These are phyloP conservation scores for Macroglossus sobrinus DNA, from an alignment of 2,113 vertebrate genomes.

Conservation along the genomic window DNA sequence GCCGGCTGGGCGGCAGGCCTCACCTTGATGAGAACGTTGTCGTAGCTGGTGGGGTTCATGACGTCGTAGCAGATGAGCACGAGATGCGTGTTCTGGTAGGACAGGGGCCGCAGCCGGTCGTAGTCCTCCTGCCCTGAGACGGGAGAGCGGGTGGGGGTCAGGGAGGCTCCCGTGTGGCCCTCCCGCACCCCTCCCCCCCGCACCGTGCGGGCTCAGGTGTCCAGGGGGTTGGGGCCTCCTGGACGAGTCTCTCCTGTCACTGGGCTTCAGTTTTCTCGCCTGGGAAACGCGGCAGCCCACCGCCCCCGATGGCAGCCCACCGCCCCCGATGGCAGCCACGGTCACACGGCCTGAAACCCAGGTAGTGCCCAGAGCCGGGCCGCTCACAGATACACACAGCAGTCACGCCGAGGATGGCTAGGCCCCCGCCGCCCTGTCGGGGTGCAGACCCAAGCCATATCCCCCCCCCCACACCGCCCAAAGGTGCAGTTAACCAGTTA, in stretches of 20 bases:
- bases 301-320: neutral
- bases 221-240: neutral
- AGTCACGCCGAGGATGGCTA: accelerated
- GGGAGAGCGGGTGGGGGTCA: neutral
- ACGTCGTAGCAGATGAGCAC: constrained; percentile 96
- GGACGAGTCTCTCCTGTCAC: neutral
- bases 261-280: neutral
- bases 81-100: constrained; percentile 93
- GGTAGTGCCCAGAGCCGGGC: neutral
- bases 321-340: too few relatives aligned
- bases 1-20: neutral
- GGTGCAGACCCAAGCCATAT: neutral
- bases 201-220: neutral
- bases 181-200: neutral
- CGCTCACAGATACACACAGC: neutral
- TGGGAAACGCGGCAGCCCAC: neutral
- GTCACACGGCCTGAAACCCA: accelerated
- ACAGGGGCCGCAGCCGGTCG: constrained; percentile 93
- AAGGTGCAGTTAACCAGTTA: neutral
- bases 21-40: constrained; percentile 96
- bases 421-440: too few relatives aligned
- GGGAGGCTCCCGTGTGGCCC: neutral
- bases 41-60: constrained; percentile 95
- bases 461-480: accelerated
- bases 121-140: constrained; percentile 96